Evolutionary conservation across 2,797 vertebrate species (phyloP), one percentile per base, ranked within the genome.

Genomic region (Naso thynnoides): DNA sequence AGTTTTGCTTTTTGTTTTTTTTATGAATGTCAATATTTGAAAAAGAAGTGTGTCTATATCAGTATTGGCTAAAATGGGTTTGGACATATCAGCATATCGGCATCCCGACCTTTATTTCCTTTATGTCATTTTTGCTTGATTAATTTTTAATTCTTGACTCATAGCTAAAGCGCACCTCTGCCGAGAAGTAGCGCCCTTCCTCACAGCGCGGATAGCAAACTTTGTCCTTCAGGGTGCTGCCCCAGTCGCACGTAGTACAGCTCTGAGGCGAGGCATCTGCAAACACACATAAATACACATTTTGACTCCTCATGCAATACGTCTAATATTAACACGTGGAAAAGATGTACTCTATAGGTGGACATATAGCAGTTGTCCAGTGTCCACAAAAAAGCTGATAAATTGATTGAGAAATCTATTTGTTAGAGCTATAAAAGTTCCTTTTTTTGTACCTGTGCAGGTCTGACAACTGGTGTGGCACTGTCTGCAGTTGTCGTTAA

Each of bases 401-500:
- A 0, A 5, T 7, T 2, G 1, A 16, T 3, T 21, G 4, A 33
- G 6, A 5, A 16, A 18, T 0, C 0, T 2, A 29, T 27, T 10
- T 16, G 10, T 8, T 2, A 41, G 5, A 36, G 45, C 11, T 19
- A 5, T 38, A 16, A 44, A 0, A 41, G 19, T 6, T 33, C 2
- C 7, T 3, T 45, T 0, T 52, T 41, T 3, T 21, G 18, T 78
- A 95, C 91, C 91, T 86, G 88, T 90, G 81, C 94, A 96, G 1
- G 92, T 95, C 86, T 92, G 92, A 77, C 94, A 95, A 73, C 93
- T 95, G 79, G 90, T 87, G 81, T 95, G 92, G 63, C 94, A 94
- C 66, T 94, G 91, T 68, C 67, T 84, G 47, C 82, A 84, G 57
- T 77, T 38, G 42, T 85, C 73, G 5, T 69, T 73, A 13, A 80